Percentiles rank a stretch among this genome's conserved stretches.
Evolutionary conservation across 1,140 invertebrate genomes (phyloP).

Genomic region (Drosophila punjabiensis): DNA sequence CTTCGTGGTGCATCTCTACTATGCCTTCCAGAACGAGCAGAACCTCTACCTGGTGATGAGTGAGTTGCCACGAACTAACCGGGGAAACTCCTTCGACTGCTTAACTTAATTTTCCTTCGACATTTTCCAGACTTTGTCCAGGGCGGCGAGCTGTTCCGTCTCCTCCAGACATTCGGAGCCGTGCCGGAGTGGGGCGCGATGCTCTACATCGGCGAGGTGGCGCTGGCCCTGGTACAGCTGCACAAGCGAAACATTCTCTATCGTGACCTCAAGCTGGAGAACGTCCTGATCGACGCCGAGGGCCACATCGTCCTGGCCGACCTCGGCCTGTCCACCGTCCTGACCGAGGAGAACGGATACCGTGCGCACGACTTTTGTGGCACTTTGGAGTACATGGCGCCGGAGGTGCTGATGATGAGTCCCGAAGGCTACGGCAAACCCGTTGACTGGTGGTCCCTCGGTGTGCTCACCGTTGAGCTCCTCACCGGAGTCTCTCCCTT

Average conservation of each 20-base stretch:
- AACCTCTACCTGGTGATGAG: neutral
- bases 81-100: neutral
- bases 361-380: neutral
- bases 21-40: neutral
- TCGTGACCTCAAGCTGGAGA: neutral
- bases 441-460: neutral
- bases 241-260: neutral
- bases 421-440: neutral
- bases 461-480: neutral
- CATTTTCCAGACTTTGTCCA: neutral
- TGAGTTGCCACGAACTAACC: neutral
- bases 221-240: neutral
- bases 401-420: neutral
- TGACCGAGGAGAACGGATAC: accelerated
- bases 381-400: neutral
- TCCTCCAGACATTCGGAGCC: accelerated
- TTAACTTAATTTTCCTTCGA: neutral
- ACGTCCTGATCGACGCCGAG: neutral
- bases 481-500: neutral
- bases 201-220: neutral
- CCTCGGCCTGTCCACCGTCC: neutral
- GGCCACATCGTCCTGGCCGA: neutral
- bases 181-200: neutral
- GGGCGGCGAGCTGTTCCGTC: neutral
- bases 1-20: neutral